Conservation (phyloP, 2,113 vertebrate species). For the Emydura subglobosa region DNA sequence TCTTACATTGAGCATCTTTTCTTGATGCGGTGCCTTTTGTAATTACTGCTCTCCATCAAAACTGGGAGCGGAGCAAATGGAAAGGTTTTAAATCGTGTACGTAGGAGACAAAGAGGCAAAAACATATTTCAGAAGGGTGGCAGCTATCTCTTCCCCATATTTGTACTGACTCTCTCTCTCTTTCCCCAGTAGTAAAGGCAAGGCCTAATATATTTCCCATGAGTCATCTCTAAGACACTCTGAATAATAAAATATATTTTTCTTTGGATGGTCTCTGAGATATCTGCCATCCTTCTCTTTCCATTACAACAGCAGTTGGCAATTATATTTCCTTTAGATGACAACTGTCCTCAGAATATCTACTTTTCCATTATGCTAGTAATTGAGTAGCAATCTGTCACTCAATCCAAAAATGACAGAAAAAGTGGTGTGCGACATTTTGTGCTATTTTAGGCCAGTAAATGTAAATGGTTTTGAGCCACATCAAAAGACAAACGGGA, state of each 20-base stretch:
- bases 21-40: slow-evolving; percentile 41
- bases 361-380: slow-evolving; percentile 31
- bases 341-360: slow-evolving; percentile 43
- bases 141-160: not conserved
- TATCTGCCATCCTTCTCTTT: slow-evolving; percentile 32
- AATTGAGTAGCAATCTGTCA: slow-evolving; percentile 59
- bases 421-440: not conserved
- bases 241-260: slow-evolving; percentile 52
- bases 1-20: slow-evolving; percentile 31
- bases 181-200: slow-evolving; percentile 29
- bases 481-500: slow-evolving; percentile 68
- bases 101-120: slow-evolving; percentile 23
- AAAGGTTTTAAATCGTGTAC: slow-evolving; percentile 9
- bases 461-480: slow-evolving; percentile 70
- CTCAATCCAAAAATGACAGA: slow-evolving; percentile 51
- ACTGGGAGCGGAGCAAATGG: slow-evolving; percentile 31
- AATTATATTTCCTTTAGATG: slow-evolving; percentile 39
- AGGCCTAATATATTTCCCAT: not conserved
- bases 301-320: not conserved
- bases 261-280: slow-evolving; percentile 3
- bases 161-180: slow-evolving; percentile 10
- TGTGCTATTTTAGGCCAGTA: slow-evolving; percentile 58
- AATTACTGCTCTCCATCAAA: slow-evolving; percentile 42
- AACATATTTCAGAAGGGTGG: slow-evolving; percentile 13
- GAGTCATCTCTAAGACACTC: slow-evolving; percentile 12